A percentile compares a stretch with the other conserved stretches of the same genome.
These are phyloP conservation scores for Luperina testacea DNA, from an alignment of 2,888 invertebrate species.

Conservation along the genomic window DNA sequence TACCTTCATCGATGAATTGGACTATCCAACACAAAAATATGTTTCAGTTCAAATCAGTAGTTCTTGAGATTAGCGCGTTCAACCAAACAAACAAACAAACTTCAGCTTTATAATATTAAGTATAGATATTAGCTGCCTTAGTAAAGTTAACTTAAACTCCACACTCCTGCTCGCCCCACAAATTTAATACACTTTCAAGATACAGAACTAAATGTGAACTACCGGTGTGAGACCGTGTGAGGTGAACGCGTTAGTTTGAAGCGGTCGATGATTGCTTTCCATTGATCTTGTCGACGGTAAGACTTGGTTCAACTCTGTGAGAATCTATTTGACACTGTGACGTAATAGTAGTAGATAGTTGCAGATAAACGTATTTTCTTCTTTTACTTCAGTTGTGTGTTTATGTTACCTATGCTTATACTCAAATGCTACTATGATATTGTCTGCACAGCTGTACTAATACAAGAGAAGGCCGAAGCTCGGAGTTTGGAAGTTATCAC, in stretches of 20 bases:
- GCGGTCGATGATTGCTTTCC: slow-evolving; percentile 36
- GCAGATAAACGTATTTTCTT: too few species aligned
- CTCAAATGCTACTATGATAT: not conserved
- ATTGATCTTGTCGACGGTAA: slow-evolving; percentile 41
- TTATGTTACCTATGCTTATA: not conserved
- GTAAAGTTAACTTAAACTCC: not conserved
- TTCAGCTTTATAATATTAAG: too few species aligned
- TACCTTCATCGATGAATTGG: too few species aligned
- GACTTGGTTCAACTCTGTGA: not conserved
- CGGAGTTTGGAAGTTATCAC: not conserved
- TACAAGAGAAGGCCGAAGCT: not conserved
- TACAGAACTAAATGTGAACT: slow-evolving; percentile 3
- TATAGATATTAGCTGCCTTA: not conserved
- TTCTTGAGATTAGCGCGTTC: too few species aligned
- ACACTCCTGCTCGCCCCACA: not conserved
- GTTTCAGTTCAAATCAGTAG: too few species aligned
- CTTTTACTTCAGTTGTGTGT: not conserved
- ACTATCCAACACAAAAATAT: too few species aligned
- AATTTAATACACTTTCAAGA: not conserved
- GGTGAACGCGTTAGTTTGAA: slow-evolving; percentile 24
- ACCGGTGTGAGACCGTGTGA: not conserved
- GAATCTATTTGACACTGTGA: slow-evolving; percentile 4
- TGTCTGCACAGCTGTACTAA: not conserved
- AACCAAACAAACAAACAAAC: too few species aligned
- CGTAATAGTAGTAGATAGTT: not conserved